A percentile compares a stretch with the other conserved stretches of the same genome.
Evolutionary conservation across 2,797 vertebrate genomes (phyloP).

Genomic region (Cossypha heuglini): DNA sequence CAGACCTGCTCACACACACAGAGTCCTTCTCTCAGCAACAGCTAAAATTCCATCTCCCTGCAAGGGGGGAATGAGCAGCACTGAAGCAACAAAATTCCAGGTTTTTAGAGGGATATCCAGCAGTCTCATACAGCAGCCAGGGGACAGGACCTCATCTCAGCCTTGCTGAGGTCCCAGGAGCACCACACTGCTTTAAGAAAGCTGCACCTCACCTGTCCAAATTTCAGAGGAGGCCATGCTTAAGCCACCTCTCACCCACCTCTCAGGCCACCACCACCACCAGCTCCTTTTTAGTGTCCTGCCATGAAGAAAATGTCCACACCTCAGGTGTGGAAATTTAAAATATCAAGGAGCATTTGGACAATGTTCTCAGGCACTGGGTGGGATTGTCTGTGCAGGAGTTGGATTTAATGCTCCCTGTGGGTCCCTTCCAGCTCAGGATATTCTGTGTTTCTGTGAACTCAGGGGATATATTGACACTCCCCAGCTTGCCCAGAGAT

Average conservation of each 20-base stretch:
- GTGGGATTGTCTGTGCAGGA: neutral
- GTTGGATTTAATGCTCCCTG: neutral
- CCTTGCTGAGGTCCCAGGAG: neutral
- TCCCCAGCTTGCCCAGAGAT: neutral
- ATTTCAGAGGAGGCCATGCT: neutral
- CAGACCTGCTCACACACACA: neutral
- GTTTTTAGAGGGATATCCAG: neutral
- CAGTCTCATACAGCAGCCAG: neutral
- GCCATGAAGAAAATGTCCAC: neutral
- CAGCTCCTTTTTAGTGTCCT: neutral
- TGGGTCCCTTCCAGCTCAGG: neutral
- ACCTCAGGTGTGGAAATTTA: neutral
- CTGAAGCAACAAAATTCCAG: neutral
- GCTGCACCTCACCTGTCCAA: neutral
- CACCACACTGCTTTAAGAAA: neutral
- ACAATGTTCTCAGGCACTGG: accelerated
- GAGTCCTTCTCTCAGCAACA: neutral
- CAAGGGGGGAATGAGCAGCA: neutral
- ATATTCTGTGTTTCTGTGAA: neutral
- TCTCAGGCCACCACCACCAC: neutral
- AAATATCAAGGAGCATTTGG: neutral
- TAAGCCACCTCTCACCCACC: neutral
- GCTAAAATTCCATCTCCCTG: neutral
- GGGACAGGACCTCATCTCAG: neutral
- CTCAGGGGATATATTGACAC: neutral